These are phyloP conservation scores for Xenopus petersii DNA, from an alignment of 2,797 vertebrate species.

Conservation along the genomic window DNA sequence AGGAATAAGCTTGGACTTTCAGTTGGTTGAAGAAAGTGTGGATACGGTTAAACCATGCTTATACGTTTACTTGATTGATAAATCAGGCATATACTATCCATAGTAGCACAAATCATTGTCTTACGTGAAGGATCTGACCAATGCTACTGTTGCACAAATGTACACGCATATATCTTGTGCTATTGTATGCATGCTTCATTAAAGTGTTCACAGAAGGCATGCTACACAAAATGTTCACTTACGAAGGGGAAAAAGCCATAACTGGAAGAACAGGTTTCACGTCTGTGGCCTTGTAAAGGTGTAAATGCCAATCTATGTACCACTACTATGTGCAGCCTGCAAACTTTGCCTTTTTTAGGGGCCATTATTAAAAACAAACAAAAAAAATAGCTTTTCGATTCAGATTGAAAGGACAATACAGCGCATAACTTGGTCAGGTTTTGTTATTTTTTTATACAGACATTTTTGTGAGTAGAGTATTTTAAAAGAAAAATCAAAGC, in stretches of 20 bases:
- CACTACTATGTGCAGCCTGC: slow-evolving; percentile 2
- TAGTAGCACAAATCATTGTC: slow-evolving; percentile 27
- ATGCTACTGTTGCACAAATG: neutral
- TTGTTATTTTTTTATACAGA: slow-evolving; percentile 38
- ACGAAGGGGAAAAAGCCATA: slow-evolving; percentile 40
- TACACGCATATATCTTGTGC: neutral
- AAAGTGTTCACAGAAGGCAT: slow-evolving; percentile 4
- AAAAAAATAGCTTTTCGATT: slow-evolving; percentile 5
- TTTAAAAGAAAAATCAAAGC: neutral
- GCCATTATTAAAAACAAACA: neutral
- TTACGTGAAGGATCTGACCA: neutral
- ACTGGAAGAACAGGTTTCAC: slow-evolving; percentile 45
- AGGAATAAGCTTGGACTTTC: neutral
- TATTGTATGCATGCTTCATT: neutral
- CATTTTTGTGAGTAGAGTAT: slow-evolving; percentile 4
- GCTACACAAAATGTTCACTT: neutral
- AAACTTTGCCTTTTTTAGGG: slow-evolving; percentile 20
- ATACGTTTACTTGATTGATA: slow-evolving; percentile 19
- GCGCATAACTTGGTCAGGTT: slow-evolving; percentile 7
- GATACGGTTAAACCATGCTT: neutral
- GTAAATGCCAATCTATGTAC: slow-evolving; percentile 8
- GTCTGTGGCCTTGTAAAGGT: slow-evolving; percentile 36
- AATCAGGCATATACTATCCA: slow-evolving; percentile 8
- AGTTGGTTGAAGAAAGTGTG: neutral
- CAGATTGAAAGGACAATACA: slow-evolving; percentile 24